Conservation (phyloP, 2,797 vertebrate species). For the Apodemus agrarius region DNA sequence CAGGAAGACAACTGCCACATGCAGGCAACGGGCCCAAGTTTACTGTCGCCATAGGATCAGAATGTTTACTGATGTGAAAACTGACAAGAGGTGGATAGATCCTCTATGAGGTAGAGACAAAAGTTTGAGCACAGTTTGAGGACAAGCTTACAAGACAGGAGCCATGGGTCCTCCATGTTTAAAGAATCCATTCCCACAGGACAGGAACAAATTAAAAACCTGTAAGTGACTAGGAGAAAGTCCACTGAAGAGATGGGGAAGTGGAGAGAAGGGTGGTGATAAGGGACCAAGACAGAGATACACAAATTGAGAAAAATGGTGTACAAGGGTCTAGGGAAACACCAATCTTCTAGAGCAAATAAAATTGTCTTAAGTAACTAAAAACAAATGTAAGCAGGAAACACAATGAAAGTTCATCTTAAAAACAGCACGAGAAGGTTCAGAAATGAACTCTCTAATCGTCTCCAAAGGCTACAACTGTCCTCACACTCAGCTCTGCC, state of each 20-base stretch:
- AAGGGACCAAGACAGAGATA: too few species aligned
- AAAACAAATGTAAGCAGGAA: neutral
- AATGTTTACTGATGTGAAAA: neutral
- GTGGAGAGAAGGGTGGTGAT: neutral
- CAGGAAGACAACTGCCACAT: neutral
- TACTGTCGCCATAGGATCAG: rapidly evolving
- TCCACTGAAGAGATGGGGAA: too few species aligned
- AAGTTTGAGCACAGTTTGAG: neutral
- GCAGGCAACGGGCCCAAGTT: rapidly evolving
- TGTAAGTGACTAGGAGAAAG: neutral
- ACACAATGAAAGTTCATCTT: rapidly evolving
- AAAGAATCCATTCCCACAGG: neutral
- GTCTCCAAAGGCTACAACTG: too few species aligned
- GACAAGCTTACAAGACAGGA: neutral
- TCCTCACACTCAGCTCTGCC: neutral
- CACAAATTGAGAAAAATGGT: neutral
- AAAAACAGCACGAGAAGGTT: rapidly evolving
- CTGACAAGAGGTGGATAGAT: neutral
- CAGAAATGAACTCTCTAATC: neutral
- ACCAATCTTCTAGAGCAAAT: neutral
- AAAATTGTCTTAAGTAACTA: neutral
- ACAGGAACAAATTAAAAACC: neutral
- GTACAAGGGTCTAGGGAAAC: neutral
- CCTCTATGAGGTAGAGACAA: neutral
- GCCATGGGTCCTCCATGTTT: neutral